phyloP scores from a whole-genome alignment of 1,140 invertebrate genomes.

The Microplitis mediator region DNA sequence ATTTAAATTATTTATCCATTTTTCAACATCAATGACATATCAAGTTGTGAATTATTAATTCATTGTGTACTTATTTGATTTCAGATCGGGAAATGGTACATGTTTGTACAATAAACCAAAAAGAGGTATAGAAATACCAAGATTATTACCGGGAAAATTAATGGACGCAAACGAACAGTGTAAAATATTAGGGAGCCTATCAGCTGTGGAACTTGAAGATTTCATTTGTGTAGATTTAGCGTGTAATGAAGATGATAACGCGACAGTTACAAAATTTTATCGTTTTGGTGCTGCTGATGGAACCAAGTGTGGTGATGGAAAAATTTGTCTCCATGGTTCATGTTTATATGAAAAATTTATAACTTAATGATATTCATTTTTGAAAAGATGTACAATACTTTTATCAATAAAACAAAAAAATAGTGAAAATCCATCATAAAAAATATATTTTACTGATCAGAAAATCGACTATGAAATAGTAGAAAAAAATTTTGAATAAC shows the following conservation, averaged over 20 bases:
- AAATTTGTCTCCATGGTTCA: neutral
- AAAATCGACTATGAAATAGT: too few species aligned
- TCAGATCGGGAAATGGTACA: neutral
- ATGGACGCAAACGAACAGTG: conserved; percentile 5
- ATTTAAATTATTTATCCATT: too few species aligned
- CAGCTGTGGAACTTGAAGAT: neutral
- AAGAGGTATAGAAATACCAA: neutral
- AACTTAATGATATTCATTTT: neutral
- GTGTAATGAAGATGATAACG: neutral
- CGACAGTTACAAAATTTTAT: neutral
- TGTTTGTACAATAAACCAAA: conserved; percentile 12
- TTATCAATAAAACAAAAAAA: too few species aligned
- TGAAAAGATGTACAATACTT: too few species aligned
- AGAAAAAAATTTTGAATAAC: too few species aligned
- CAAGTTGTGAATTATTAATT: too few species aligned
- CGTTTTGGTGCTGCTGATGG: conserved; percentile 4
- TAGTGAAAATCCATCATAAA: too few species aligned
- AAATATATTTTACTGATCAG: too few species aligned
- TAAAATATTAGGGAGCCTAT: neutral
- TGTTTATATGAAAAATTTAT: neutral
- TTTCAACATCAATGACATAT: too few species aligned
- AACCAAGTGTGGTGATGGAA: neutral
- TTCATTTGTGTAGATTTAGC: neutral
- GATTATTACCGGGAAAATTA: conserved; percentile 3
- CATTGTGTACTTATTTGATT: too few species aligned